Percentiles rank a stretch among this genome's conserved stretches.
Evolutionary conservation across 2,113 vertebrate genomes (phyloP).

Genomic region (Hassar affinis): DNA sequence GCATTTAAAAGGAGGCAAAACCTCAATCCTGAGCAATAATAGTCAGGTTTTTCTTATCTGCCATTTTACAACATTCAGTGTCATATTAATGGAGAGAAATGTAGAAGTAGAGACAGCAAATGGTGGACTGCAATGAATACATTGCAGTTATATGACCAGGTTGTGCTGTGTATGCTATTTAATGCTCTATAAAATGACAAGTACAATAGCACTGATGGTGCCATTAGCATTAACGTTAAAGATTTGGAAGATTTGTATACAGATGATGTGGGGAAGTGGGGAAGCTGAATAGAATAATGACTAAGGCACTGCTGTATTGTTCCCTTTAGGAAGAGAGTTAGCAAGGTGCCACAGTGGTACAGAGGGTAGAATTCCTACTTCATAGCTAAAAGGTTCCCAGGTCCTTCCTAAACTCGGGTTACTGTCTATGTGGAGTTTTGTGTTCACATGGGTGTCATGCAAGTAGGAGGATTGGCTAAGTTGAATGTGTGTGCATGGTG

Average conservation of each 20-base stretch:
- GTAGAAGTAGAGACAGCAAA: neutral
- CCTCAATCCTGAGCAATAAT: neutral
- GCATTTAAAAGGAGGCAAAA: neutral
- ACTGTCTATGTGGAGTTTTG: too few relatives aligned
- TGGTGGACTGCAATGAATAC: neutral
- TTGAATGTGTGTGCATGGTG: neutral
- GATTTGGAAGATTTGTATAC: too few relatives aligned
- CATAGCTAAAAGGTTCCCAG: neutral
- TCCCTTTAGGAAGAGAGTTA: neutral
- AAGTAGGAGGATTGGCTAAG: neutral
- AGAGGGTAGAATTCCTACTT: too few relatives aligned
- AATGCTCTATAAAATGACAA: neutral
- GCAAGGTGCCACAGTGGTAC: neutral
- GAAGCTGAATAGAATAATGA: neutral
- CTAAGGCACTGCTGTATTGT: neutral
- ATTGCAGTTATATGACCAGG: neutral
- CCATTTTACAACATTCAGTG: neutral
- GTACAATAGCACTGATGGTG: neutral
- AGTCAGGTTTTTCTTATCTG: too few relatives aligned
- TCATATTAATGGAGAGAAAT: neutral
- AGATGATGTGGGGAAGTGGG: neutral
- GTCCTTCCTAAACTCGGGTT: neutral
- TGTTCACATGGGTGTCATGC: neutral
- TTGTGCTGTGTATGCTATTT: neutral
- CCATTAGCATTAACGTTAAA: neutral